These are phyloP conservation scores for Calonectris borealis DNA, from an alignment of 2,113 vertebrate species.

Conservation along the genomic window DNA sequence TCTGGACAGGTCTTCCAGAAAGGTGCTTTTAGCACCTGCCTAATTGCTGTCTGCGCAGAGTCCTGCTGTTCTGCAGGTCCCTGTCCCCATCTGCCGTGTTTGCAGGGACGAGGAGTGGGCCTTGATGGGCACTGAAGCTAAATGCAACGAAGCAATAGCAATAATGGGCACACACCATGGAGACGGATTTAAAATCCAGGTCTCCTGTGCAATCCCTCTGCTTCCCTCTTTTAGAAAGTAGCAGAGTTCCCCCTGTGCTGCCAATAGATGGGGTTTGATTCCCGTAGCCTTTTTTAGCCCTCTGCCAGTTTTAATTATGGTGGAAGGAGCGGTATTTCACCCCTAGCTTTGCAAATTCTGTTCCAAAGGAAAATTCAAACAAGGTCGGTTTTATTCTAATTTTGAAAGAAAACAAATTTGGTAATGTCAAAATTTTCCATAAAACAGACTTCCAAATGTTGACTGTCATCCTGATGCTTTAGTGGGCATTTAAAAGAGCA, in stretches of 20 bases:
- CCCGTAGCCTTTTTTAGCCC: neutral
- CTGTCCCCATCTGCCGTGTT: neutral
- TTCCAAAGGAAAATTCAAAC: neutral
- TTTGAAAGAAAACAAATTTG: conserved; percentile 33
- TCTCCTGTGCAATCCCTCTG: neutral
- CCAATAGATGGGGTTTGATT: neutral
- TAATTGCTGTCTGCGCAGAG: neutral
- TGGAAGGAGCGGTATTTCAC: neutral
- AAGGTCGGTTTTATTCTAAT: neutral
- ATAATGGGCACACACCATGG: neutral
- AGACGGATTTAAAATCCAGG: neutral
- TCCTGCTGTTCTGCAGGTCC: neutral
- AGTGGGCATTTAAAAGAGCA: neutral
- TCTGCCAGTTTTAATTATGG: neutral
- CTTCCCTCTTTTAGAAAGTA: neutral
- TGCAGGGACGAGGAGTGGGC: neutral
- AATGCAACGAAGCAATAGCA: neutral
- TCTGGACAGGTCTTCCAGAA: neutral
- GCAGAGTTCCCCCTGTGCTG: neutral
- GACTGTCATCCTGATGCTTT: neutral
- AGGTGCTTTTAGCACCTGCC: neutral
- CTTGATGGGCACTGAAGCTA: neutral
- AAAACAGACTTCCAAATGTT: neutral
- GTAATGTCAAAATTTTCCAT: neutral
- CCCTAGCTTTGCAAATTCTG: neutral